A percentile compares a stretch with the other conserved stretches of the same genome.
Evolutionary conservation across 2,888 invertebrate species (phyloP).

Genomic region (Sarcophaga subvicina): DNA sequence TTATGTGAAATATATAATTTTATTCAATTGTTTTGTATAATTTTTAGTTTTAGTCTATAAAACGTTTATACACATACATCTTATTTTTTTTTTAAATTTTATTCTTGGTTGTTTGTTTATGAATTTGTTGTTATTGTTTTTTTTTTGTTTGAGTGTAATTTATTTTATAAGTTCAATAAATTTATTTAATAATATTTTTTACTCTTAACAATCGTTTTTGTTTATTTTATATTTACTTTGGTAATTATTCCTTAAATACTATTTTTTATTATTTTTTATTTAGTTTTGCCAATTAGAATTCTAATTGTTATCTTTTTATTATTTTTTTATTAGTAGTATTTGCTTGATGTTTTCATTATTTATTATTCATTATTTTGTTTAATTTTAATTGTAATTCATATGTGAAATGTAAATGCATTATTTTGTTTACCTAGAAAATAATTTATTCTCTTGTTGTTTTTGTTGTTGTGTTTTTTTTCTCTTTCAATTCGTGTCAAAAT

Average conservation of each 20-base stretch:
- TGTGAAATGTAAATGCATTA: slow-evolving; percentile 72
- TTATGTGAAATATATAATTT: slow-evolving; percentile 63
- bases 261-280: slow-evolving; percentile 37
- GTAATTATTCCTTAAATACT: neutral
- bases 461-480: slow-evolving; percentile 15
- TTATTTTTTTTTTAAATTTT: slow-evolving; percentile 27
- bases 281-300: slow-evolving; percentile 14
- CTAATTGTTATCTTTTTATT: slow-evolving; percentile 28
- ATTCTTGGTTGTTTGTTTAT: slow-evolving; percentile 44
- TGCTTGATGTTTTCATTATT: slow-evolving; percentile 24
- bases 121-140: slow-evolving; percentile 59
- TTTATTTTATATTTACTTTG: slow-evolving; percentile 29
- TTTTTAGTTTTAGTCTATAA: slow-evolving; percentile 64
- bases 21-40: slow-evolving; percentile 65
- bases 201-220: slow-evolving; percentile 15
- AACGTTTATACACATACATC: slow-evolving; percentile 72
- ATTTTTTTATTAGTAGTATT: slow-evolving; percentile 53
- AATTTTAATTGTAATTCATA: slow-evolving; percentile 67
- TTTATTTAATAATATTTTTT: slow-evolving; percentile 7
- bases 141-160: slow-evolving; percentile 25
- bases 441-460: slow-evolving; percentile 30
- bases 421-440: slow-evolving; percentile 65
- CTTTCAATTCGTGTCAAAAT: slow-evolving; percentile 47
- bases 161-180: slow-evolving; percentile 15
- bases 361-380: slow-evolving; percentile 16